phyloP scores from a whole-genome alignment of 2,888 invertebrate species.

The Chamaedrilus cognettii region DNA sequence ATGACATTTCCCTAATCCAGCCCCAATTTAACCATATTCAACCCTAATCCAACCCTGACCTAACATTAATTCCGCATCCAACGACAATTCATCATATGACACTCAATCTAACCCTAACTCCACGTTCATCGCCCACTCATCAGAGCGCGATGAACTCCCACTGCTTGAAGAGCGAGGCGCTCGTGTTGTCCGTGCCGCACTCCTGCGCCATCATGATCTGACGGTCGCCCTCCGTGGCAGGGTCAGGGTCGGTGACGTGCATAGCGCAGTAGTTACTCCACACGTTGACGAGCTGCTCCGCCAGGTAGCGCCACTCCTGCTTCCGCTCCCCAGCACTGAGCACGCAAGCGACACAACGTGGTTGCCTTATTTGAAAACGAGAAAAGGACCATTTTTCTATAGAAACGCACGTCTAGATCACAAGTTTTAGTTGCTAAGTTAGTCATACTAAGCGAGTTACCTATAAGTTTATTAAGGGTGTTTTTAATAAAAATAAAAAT shows the following conservation, averaged over 20 bases:
- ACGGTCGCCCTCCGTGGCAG: conserved; percentile 25
- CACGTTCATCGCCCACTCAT: neutral
- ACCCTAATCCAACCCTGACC: too few species aligned
- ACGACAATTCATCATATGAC: too few species aligned
- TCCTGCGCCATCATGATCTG: conserved; percentile 41
- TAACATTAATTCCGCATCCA: too few species aligned
- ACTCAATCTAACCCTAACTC: neutral
- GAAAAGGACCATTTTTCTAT: too few species aligned
- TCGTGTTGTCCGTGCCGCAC: conserved; percentile 27
- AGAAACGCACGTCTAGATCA: too few species aligned
- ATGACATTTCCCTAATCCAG: too few species aligned
- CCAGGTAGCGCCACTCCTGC: conserved; percentile 21
- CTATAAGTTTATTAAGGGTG: too few species aligned
- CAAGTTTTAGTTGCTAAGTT: too few species aligned
- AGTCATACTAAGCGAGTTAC: too few species aligned
- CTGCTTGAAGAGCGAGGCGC: conserved; percentile 27
- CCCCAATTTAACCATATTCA: too few species aligned
- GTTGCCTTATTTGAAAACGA: neutral
- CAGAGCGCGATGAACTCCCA: conserved; percentile 34
- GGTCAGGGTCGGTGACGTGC: conserved; percentile 42
- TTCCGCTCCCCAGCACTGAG: conserved; percentile 6
- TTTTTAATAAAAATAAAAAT: too few species aligned
- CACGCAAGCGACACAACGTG: neutral
- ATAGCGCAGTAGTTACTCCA: conserved; percentile 37
- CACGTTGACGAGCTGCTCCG: conserved; percentile 21